Base-by-base conservation (phyloP, 2,888 invertebrate species). In the Dione vanillae region DNA sequence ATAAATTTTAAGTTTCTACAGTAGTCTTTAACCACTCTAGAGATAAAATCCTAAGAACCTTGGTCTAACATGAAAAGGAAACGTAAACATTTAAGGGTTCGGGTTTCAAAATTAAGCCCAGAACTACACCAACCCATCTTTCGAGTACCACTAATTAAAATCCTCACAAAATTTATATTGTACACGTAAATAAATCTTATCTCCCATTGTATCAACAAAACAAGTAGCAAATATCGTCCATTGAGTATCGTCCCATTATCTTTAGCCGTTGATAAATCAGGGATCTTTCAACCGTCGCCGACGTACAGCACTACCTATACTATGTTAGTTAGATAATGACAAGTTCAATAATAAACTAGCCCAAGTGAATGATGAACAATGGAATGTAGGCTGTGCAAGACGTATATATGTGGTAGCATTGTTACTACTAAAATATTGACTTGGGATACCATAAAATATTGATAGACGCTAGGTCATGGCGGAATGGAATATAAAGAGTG, bases 341-440 rank as follows among this genome's bases (percentile, higher is more conserved):
- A 81, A 76, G 80, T 80, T 79, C 82, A 82, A 83, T 82, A 86
- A 85, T 87, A 85, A 84, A 81, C 79, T 82, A 80, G 80, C 77
- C 78, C 83, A 81, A 79, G 78, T 80, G 83, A 83, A 78, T 83
- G 85, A 84, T 82, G 81, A 81, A 88, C 87, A 87, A 88, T 87
- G 82, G 83, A 77, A 51, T 67, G 71, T 62, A 56, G 52, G 52
- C n/a, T 51, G 59, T 56, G 58, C 51, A 49, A 27, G 67, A 59
- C 58, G 40, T 67, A 67, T 67, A 70, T 61, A 66, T 62, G 66
- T 61, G 61, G 62, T 62, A 62, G 62, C 52, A 70, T 70, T 67
- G 70, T 70, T 66, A 19, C 54, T 54, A 47, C 64, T 19, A 43
- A 47, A 47, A 54, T 66, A 54, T 61, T 67, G 54, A 54, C 47